phyloP scores from a whole-genome alignment of 2,113 vertebrate genomes.

The Pardalotus punctatus region DNA sequence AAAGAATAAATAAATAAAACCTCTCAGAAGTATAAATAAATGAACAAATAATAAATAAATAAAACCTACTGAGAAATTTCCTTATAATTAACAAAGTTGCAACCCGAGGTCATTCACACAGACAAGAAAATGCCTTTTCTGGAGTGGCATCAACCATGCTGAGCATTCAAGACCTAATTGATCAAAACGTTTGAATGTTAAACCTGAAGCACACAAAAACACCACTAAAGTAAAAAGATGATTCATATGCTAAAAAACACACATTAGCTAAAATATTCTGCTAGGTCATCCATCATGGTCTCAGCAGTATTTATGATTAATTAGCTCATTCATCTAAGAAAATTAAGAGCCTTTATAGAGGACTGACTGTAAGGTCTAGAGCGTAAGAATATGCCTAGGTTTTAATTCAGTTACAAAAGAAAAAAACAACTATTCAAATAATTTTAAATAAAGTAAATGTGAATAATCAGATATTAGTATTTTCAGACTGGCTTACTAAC shows the following conservation, averaged over 20 bases:
- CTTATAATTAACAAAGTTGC: background rate
- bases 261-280: background rate
- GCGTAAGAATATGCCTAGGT: background rate
- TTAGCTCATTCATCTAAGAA: background rate
- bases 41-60: no score
- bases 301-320: background rate
- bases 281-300: background rate
- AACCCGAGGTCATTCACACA: fast-evolving
- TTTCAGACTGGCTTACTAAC: background rate
- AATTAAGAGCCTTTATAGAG: background rate
- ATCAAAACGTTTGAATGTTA: background rate
- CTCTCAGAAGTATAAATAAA: background rate
- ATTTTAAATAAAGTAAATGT: background rate
- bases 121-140: background rate
- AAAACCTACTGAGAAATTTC: background rate
- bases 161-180: background rate
- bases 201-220: background rate
- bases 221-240: background rate
- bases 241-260: background rate
- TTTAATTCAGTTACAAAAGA: background rate
- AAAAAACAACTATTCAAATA: background rate
- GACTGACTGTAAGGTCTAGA: background rate
- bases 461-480: background rate
- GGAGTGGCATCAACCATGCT: background rate
- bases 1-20: background rate